Conservation (phyloP, 2,888 invertebrate genomes). For the Lottia gigantea region DNA sequence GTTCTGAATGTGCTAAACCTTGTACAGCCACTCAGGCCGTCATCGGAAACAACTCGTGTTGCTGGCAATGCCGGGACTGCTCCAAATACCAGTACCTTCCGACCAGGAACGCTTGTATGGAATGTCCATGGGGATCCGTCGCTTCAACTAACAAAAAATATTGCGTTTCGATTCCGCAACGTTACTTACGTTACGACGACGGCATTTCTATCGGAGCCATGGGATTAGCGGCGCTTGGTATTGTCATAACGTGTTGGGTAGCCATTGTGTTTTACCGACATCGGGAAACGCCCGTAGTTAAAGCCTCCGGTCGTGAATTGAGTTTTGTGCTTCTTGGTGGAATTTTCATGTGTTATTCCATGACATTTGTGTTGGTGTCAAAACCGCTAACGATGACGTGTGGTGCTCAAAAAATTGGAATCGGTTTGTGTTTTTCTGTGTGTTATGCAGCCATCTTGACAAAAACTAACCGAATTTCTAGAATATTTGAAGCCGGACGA, state of each 20-base stretch:
- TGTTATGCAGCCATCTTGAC: conserved; percentile 69
- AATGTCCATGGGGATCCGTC: conserved; percentile 83
- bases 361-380: conserved; percentile 68
- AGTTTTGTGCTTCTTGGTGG: conserved; percentile 68
- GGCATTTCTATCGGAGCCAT: conserved; percentile 94
- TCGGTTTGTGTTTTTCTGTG: conserved; percentile 68
- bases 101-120: conserved; percentile 75
- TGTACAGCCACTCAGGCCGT: conserved; percentile 91
- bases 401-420: conserved; percentile 67
- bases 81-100: conserved; percentile 78
- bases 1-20: conserved; percentile 90
- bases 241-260: conserved; percentile 63
- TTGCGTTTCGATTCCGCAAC: conserved; percentile 71
- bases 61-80: conserved; percentile 75
- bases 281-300: conserved; percentile 68
- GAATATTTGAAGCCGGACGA: conserved; percentile 69
- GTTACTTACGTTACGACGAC: conserved; percentile 73
- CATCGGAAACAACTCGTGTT: conserved; percentile 81
- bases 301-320: conserved; percentile 69
- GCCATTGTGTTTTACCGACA: conserved; percentile 65
- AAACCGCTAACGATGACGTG: conserved; percentile 66
- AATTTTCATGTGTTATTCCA: conserved; percentile 64
- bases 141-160: conserved; percentile 80
- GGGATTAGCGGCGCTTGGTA: conserved; percentile 72
- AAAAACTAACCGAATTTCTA: conserved; percentile 68